Evolutionary conservation across 2,113 vertebrate genomes (phyloP), one percentile per base, ranked within the genome.

Genomic region (Lathamus discolor): DNA sequence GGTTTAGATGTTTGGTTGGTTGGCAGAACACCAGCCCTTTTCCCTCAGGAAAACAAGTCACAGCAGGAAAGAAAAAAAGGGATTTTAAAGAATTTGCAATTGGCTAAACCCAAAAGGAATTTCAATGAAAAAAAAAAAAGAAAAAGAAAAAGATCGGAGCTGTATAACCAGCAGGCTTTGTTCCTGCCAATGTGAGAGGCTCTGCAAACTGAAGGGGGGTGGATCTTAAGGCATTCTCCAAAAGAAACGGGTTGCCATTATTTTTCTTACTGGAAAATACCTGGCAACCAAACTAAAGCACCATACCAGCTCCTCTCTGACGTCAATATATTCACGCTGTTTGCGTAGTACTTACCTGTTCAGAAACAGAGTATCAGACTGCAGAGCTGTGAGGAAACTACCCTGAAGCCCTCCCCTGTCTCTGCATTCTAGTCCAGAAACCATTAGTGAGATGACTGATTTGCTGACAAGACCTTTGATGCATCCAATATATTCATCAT

Each of bases 61-160:
- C 69, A 89, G 48, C 89, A 91, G 69, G 86, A 39, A 39, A 41
- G 90, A 91, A 49, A 22, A 68, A 77, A 83, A 43, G 1, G 3
- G n/a, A 43, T 88, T 90, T 94, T 43, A 88, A 94, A 91, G 61
- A 93, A 89, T 79, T 61, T 44, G 13, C 28, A 86, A 29, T 37
- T 12, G 6, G 64, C 76, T 95, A 95, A 92, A 95, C 54, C n/a
- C 81, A 35, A 94, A 94, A 93, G 35, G 43, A 90, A 75, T 83
- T 88, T 62, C 37, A 92, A 27, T 17, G 6, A 1, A 1, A 10
- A 31, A 74, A 46, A 29, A 37, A 41, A 41, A 41, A 41, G 13
- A 43, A 1, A 1, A 9, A 28, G 64, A 37, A 52, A 59, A 55
- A 9, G 54, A 10, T 24, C 24, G 23, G 10, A 57, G 11, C 41